These are phyloP conservation scores for Takifugu rubripes DNA, from an alignment of 2,797 vertebrate species.

Conservation along the genomic window DNA sequence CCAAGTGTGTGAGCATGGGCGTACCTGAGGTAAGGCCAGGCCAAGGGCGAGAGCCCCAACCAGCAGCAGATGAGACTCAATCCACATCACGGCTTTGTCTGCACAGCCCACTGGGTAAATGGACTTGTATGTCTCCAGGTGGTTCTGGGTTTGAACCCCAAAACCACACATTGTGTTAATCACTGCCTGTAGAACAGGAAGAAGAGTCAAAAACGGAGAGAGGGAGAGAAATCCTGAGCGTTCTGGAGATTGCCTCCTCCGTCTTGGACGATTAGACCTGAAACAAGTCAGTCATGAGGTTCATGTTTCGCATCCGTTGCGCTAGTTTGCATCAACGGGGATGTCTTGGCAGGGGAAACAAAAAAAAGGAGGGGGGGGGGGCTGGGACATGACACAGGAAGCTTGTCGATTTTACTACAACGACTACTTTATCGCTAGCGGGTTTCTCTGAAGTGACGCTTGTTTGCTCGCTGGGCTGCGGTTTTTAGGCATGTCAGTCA, in stretches of 20 bases:
- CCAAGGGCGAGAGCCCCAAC: constrained; percentile 73
- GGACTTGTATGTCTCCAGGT: constrained; percentile 61
- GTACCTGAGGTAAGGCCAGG: constrained; percentile 77
- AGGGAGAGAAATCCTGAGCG: not conserved
- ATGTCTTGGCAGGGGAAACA: constrained; percentile 12
- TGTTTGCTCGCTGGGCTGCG: constrained; percentile 19
- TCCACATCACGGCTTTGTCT: constrained; percentile 72
- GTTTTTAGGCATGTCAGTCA: too few species aligned
- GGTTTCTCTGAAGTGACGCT: constrained; percentile 30
- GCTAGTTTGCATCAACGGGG: constrained; percentile 17
- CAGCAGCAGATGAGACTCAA: constrained; percentile 78
- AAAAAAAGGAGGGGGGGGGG: not conserved
- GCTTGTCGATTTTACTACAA: not conserved
- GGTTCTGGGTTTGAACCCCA: constrained; percentile 68
- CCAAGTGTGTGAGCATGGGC: not conserved
- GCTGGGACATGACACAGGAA: not conserved
- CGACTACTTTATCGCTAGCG: constrained; percentile 51
- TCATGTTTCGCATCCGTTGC: not conserved
- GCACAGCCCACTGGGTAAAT: constrained; percentile 77
- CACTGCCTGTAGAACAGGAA: constrained; percentile 56
- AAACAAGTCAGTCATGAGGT: not conserved
- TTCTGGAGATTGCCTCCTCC: not conserved
- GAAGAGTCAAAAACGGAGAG: not conserved
- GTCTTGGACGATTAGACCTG: constrained; percentile 3
- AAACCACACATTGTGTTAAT: constrained; percentile 81